Evolutionary conservation across 1,140 invertebrate genomes (phyloP).

Genomic region (Anthonomus grandis): DNA sequence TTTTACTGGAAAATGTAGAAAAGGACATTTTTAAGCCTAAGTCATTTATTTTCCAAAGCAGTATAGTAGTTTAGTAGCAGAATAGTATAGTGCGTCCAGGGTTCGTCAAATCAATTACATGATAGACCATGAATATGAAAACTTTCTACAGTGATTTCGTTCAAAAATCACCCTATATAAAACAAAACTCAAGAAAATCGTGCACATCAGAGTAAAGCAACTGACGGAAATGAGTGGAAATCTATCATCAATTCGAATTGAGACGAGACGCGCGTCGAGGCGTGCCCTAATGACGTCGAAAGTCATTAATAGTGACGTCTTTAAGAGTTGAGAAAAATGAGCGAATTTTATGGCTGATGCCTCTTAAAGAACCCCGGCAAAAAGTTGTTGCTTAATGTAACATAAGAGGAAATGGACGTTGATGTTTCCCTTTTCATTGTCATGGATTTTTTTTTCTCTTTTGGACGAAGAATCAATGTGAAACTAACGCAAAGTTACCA

Average conservation of each 20-base stretch:
- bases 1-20: too few relatives aligned
- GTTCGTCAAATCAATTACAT: too few relatives aligned
- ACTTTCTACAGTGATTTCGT: too few relatives aligned
- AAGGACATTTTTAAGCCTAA: too few relatives aligned
- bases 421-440: conserved; percentile 5
- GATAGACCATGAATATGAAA: too few relatives aligned
- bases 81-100: too few relatives aligned
- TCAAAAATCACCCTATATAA: too few relatives aligned
- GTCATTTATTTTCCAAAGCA: too few relatives aligned
- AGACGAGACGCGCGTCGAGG: conserved; percentile 22
- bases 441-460: background rate
- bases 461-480: background rate
- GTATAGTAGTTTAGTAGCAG: too few relatives aligned
- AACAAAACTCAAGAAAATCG: too few relatives aligned
- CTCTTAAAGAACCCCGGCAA: conserved; percentile 19
- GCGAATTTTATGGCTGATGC: conserved; percentile 29
- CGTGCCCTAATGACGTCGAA: conserved; percentile 27
- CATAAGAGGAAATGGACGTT: conserved; percentile 21
- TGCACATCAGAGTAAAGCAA: too few relatives aligned
- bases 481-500: background rate
- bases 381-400: conserved; percentile 21
- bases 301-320: conserved; percentile 29
- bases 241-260: conserved; percentile 29
- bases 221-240: conserved; percentile 19
- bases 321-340: conserved; percentile 28